A percentile compares a stretch with the other conserved stretches of the same genome.
Conservation (phyloP, 2,888 invertebrate genomes). For the Spilosoma lubricipeda region DNA sequence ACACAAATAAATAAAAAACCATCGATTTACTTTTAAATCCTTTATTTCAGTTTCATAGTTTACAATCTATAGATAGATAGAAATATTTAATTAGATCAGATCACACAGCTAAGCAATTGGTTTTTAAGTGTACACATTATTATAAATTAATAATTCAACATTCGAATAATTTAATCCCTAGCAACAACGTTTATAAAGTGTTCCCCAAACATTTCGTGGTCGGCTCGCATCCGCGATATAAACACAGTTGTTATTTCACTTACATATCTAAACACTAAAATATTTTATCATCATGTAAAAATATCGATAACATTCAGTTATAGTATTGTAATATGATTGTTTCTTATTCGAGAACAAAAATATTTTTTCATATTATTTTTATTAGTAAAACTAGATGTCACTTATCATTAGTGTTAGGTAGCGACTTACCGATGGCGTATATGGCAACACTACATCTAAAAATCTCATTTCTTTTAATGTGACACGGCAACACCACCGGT, state of each 20-base stretch:
- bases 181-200: conserved; percentile 81
- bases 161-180: conserved; percentile 83
- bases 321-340: conserved; percentile 74
- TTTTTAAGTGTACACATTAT: conserved; percentile 78
- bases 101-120: conserved; percentile 84
- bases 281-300: conserved; percentile 75
- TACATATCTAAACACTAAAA: conserved; percentile 68
- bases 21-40: conserved; percentile 75
- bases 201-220: conserved; percentile 77
- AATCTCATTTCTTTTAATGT: conserved; percentile 62
- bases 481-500: conserved; percentile 64
- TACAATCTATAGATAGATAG: conserved; percentile 84
- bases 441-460: conserved; percentile 71
- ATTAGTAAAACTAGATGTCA: conserved; percentile 84
- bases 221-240: conserved; percentile 61
- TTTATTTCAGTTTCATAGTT: conserved; percentile 84
- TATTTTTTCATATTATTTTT: conserved; percentile 68
- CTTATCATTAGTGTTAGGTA: conserved; percentile 77
- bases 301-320: conserved; percentile 82
- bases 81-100: conserved; percentile 82
- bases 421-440: conserved; percentile 67
- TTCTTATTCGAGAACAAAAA: conserved; percentile 82
- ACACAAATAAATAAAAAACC: conserved; percentile 73
- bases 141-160: conserved; percentile 83
- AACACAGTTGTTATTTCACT: conserved; percentile 73